phyloP scores from a whole-genome alignment of 2,797 vertebrate genomes.

The Rallus crepitans region DNA sequence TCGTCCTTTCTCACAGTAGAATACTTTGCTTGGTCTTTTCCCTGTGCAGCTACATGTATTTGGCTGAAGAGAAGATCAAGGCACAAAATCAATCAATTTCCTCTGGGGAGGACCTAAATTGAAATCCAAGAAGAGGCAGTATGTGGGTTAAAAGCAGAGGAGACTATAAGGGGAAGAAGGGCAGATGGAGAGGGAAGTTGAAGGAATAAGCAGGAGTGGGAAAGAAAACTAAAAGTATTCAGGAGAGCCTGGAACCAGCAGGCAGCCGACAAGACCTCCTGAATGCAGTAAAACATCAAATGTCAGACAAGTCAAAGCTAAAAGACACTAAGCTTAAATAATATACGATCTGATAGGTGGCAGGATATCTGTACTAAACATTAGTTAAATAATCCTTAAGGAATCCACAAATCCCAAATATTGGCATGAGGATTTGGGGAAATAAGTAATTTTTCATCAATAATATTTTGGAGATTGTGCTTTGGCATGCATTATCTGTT shows the following conservation, averaged over 20 bases:
- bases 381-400: no score
- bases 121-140: background rate
- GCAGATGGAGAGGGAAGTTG: background rate
- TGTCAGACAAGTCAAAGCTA: no score
- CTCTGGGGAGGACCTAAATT: background rate
- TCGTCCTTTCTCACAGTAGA: background rate
- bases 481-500: no score
- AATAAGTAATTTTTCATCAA: no score
- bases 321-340: no score
- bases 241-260: background rate
- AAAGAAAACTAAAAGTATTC: background rate
- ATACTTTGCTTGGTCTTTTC: background rate
- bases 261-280: background rate
- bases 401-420: no score
- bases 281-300: no score
- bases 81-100: background rate
- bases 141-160: background rate
- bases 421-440: no score
- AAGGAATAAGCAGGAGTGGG: background rate
- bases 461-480: no score
- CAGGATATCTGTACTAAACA: no score
- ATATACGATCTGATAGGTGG: no score
- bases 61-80: background rate
- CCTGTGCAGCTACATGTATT: accelerated
- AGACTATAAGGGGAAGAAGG: background rate